These are phyloP conservation scores for Scaptomyza flava DNA, from an alignment of 2,888 invertebrate genomes.

Conservation along the genomic window DNA sequence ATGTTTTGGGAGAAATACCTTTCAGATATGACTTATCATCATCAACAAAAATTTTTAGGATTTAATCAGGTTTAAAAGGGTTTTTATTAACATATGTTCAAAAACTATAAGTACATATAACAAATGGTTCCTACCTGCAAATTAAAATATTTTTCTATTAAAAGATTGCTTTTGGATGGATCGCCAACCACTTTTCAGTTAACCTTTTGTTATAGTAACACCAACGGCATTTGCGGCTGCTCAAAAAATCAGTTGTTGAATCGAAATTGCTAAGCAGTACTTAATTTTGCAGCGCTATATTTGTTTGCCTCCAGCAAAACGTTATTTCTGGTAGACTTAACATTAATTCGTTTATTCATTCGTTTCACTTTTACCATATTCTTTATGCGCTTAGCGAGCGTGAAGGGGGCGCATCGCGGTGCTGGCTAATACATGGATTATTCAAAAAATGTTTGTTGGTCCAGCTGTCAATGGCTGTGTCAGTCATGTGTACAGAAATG, in stretches of 20 bases:
- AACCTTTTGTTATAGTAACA: not conserved
- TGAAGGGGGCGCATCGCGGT: not conserved
- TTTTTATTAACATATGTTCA: too few species aligned
- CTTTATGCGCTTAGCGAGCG: not conserved
- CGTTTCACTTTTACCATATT: constrained; percentile 16
- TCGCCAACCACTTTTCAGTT: not conserved
- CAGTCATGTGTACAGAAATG: constrained; percentile 21
- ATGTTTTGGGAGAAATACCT: too few species aligned
- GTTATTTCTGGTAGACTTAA: constrained; percentile 3
- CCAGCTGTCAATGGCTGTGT: constrained; percentile 16
- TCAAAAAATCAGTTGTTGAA: not conserved
- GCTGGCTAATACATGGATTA: not conserved
- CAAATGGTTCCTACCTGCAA: not conserved
- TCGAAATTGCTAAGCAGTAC: not conserved
- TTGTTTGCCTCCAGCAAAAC: not conserved
- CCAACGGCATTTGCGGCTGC: not conserved
- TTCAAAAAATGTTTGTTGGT: constrained; percentile 17
- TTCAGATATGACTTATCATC: too few species aligned
- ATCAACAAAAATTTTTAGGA: too few species aligned
- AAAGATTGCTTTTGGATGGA: not conserved
- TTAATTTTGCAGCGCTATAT: not conserved
- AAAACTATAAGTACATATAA: too few species aligned
- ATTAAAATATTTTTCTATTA: not conserved
- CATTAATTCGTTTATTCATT: constrained; percentile 11
- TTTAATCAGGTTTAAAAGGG: too few species aligned